These are phyloP conservation scores for Urocyon cinereoargenteus DNA, from an alignment of 2,797 vertebrate genomes.

Conservation along the genomic window DNA sequence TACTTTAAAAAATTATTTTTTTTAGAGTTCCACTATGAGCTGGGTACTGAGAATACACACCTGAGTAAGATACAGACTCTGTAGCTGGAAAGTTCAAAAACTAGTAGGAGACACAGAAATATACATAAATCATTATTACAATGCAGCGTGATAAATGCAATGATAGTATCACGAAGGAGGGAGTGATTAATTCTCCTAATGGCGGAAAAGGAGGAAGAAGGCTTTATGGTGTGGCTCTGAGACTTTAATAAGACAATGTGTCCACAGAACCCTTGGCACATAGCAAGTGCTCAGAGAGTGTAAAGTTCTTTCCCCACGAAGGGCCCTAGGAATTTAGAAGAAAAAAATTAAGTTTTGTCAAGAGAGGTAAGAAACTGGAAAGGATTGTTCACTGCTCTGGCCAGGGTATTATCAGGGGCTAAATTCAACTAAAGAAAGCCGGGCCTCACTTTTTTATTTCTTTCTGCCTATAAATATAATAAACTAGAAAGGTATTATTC, in stretches of 20 bases:
- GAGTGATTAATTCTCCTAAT: background rate
- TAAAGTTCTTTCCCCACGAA: background rate
- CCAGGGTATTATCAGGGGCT: background rate
- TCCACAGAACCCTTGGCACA: background rate
- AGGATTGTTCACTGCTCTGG: background rate
- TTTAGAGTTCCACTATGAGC: background rate
- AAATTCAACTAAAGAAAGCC: background rate
- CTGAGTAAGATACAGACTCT: background rate
- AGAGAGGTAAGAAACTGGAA: background rate
- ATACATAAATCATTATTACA: background rate
- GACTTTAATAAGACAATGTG: background rate
- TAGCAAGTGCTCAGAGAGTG: background rate
- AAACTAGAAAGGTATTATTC: constrained; percentile 32
- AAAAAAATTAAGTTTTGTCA: background rate
- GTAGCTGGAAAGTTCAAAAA: background rate
- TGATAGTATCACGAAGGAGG: background rate
- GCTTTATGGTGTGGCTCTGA: background rate
- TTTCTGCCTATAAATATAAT: background rate
- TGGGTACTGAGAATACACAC: background rate
- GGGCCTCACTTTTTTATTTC: background rate
- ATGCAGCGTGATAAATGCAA: background rate
- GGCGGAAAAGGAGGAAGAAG: background rate
- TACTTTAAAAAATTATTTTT: background rate
- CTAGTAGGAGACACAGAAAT: background rate
- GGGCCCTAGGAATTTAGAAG: background rate